Conservation (phyloP, 2,888 invertebrate genomes). For the Netelia inedita region DNA sequence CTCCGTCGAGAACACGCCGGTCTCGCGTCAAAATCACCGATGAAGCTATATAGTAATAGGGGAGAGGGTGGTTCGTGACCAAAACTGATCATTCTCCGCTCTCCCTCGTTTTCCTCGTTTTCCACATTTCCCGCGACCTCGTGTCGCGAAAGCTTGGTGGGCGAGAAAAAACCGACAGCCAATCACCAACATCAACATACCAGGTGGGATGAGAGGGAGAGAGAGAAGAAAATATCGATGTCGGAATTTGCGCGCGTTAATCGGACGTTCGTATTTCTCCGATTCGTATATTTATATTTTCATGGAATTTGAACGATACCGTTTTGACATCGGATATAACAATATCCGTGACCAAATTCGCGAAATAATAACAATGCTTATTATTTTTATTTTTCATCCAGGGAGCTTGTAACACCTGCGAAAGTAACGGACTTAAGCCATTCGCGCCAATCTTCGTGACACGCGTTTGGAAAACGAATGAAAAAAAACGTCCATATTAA, state of each 20-base stretch:
- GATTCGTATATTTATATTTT: background rate
- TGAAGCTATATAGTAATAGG: background rate
- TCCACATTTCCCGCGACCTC: background rate
- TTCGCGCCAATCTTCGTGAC: background rate
- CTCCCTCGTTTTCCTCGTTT: conserved; percentile 52
- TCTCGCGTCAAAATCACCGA: conserved; percentile 69
- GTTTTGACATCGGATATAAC: conserved; percentile 20
- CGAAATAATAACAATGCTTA: background rate
- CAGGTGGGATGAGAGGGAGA: conserved; percentile 12
- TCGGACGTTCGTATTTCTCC: background rate
- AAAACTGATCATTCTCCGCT: conserved; percentile 57
- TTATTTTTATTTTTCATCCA: background rate
- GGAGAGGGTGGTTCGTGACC: conserved; percentile 28
- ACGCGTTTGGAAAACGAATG: too few relatives aligned
- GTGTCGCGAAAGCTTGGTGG: conserved; percentile 17
- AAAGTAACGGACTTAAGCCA: background rate
- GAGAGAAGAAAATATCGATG: conserved; percentile 18
- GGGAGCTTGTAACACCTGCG: background rate
- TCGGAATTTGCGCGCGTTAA: conserved; percentile 37
- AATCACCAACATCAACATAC: conserved; percentile 77
- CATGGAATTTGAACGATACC: background rate
- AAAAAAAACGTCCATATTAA: too few relatives aligned
- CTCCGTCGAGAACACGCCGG: conserved; percentile 75
- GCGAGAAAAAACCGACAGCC: conserved; percentile 75
- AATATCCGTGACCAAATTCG: background rate